Percentiles rank a stretch among this genome's conserved stretches.
Evolutionary conservation across 2,888 invertebrate species (phyloP).

Genomic region (Theretra japonica): DNA sequence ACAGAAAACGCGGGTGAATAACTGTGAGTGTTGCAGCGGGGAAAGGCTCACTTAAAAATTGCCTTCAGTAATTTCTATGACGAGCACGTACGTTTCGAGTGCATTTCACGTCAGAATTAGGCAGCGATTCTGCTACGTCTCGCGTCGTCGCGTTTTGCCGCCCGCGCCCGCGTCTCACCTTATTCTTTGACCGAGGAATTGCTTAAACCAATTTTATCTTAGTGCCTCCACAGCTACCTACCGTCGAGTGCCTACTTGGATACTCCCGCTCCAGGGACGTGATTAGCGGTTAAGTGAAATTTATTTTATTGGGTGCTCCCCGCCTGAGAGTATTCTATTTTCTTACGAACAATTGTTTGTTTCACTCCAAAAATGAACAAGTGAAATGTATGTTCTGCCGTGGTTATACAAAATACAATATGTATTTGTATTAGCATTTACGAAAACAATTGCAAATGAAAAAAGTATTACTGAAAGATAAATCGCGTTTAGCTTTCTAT

Average conservation of each 20-base stretch:
- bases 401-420: constrained; percentile 36
- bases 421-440: too few species aligned
- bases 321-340: constrained; percentile 56
- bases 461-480: constrained; percentile 52
- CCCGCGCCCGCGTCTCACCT: constrained; percentile 44
- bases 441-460: constrained; percentile 33
- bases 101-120: constrained; percentile 70
- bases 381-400: constrained; percentile 38
- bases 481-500: constrained; percentile 53
- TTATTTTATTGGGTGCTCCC: constrained; percentile 66
- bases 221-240: constrained; percentile 72
- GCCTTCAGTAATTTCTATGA: constrained; percentile 78
- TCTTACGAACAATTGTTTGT: constrained; percentile 64
- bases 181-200: constrained; percentile 63
- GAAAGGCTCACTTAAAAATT: constrained; percentile 81
- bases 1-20: constrained; percentile 71
- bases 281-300: constrained; percentile 75
- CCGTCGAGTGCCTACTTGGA: constrained; percentile 57
- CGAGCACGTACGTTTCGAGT: constrained; percentile 76
- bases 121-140: constrained; percentile 44
- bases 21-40: constrained; percentile 78
- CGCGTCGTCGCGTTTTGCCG: constrained; percentile 45
- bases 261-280: constrained; percentile 62
- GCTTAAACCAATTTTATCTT: constrained; percentile 77
- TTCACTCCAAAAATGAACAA: constrained; percentile 51